Conservation (phyloP, 2,113 vertebrate genomes). For the Gallinago jamesoni region DNA sequence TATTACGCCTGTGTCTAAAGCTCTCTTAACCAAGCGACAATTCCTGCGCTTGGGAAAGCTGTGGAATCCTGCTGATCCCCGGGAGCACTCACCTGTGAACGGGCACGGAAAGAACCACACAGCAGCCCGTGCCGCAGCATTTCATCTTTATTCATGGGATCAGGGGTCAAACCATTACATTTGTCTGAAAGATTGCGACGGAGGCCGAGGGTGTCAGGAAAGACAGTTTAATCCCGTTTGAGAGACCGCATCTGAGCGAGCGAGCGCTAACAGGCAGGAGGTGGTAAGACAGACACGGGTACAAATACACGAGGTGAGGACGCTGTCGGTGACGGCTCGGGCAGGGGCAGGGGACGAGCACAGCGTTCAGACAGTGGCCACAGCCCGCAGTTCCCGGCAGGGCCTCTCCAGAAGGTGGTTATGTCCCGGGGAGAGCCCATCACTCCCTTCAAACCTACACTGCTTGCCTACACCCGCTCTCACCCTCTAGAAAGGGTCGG, state of each 20-base stretch:
- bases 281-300: not conserved
- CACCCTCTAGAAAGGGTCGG: not conserved
- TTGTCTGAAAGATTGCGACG: not conserved
- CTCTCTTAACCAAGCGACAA: not conserved
- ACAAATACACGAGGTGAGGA: not conserved
- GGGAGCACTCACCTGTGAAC: not conserved
- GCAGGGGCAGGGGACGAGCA: fast-evolving
- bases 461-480: not conserved
- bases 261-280: not conserved
- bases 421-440: fast-evolving
- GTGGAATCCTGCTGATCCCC: not conserved
- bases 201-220: not conserved
- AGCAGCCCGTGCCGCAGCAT: not conserved
- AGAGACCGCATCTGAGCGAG: slow-evolving; percentile 13
- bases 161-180: slow-evolving; percentile 29
- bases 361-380: not conserved
- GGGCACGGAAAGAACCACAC: not conserved
- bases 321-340: not conserved
- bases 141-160: slow-evolving; percentile 54
- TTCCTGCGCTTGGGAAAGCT: not conserved
- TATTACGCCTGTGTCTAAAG: fast-evolving
- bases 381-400: not conserved
- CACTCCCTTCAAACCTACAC: not conserved
- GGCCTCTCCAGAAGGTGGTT: not conserved
- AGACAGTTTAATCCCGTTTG: not conserved